These are phyloP conservation scores for Ceyx margarethae DNA, from an alignment of 2,113 vertebrate species.

Conservation along the genomic window DNA sequence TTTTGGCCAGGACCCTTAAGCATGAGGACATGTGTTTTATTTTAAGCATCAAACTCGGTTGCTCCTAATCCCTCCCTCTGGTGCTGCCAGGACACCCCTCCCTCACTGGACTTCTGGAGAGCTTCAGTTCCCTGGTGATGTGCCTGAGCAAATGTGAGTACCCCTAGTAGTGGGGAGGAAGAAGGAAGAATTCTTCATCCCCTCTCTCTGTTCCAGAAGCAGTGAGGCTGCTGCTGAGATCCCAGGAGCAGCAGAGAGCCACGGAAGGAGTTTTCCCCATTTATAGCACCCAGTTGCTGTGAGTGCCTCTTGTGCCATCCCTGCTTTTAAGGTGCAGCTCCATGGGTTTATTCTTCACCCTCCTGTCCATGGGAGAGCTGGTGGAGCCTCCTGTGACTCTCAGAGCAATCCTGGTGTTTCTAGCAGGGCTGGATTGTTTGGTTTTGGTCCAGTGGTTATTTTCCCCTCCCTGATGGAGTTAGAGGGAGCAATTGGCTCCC, in stretches of 20 bases:
- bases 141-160: not conserved
- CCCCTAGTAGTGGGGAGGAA: not conserved
- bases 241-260: not conserved
- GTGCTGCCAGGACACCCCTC: constrained; percentile 39
- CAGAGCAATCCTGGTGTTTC: accelerated
- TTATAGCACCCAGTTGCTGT: not conserved
- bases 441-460: not conserved
- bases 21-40: constrained; percentile 21
- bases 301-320: not conserved
- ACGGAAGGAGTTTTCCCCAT: not conserved
- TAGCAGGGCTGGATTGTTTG: not conserved
- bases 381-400: not conserved
- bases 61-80: constrained; percentile 50
- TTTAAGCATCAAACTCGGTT: constrained; percentile 56
- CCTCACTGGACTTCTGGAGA: not conserved
- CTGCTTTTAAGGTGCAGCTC: not conserved
- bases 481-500: not conserved
- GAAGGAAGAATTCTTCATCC: not conserved
- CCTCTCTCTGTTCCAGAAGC: accelerated
- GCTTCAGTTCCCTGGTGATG: not conserved
- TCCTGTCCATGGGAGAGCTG: not conserved
- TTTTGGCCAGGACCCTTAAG: not conserved
- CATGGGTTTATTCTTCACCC: not conserved
- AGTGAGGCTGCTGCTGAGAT: not conserved
- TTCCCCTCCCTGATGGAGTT: not conserved